These are phyloP conservation scores for Megastigmus dorsalis DNA, from an alignment of 2,888 invertebrate species.

Conservation along the genomic window DNA sequence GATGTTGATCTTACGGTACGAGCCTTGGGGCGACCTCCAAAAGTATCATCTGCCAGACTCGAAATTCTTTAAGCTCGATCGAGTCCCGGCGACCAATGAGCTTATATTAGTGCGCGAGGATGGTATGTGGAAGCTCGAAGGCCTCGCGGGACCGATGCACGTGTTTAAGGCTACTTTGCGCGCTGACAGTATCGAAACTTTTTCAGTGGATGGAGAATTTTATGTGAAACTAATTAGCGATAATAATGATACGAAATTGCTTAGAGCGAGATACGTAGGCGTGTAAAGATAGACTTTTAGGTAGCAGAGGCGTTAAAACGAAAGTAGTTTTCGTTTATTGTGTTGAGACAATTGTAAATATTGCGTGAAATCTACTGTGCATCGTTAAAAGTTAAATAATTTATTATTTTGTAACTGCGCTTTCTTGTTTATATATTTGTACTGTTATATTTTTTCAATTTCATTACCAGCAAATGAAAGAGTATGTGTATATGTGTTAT, in stretches of 20 bases:
- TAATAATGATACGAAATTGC: conserved; percentile 53
- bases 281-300: conserved; percentile 48
- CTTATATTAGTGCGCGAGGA: conserved; percentile 62
- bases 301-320: too few species aligned
- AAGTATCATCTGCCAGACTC: conserved; percentile 42
- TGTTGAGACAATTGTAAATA: too few species aligned
- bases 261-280: conserved; percentile 61
- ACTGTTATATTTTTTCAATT: too few species aligned
- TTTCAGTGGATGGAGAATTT: conserved; percentile 39
- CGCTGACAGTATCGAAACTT: conserved; percentile 55
- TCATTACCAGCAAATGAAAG: too few species aligned
- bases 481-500: too few species aligned
- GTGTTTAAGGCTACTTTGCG: conserved; percentile 54
- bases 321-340: too few species aligned
- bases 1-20: conserved; percentile 62
- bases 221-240: conserved; percentile 2
- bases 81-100: conserved; percentile 52
- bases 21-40: conserved; percentile 51
- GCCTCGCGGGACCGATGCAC: conserved; percentile 60
- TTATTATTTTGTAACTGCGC: too few species aligned
- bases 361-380: too few species aligned
- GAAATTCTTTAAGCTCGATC: neutral
- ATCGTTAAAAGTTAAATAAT: too few species aligned
- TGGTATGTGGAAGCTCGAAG: conserved; percentile 66
- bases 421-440: too few species aligned